A percentile compares a stretch with the other conserved stretches of the same genome.
These are phyloP conservation scores for Poecilia velifera DNA, from an alignment of 2,797 vertebrate species.

Conservation along the genomic window DNA sequence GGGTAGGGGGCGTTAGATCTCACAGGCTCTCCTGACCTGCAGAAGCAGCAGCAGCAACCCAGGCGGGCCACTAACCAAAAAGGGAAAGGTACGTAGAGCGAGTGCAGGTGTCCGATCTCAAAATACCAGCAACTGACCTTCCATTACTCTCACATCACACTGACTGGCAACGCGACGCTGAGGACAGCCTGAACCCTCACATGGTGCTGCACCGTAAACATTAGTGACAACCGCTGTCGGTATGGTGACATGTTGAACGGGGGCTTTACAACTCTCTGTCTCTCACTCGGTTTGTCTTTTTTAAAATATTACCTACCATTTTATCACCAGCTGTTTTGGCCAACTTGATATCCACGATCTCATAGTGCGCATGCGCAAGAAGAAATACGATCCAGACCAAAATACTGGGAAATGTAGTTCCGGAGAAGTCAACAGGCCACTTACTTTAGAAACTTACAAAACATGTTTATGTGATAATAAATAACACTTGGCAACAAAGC, in stretches of 20 bases:
- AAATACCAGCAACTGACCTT: constrained; percentile 84
- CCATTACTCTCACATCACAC: constrained; percentile 63
- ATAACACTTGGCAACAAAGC: not conserved
- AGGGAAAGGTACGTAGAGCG: constrained; percentile 80
- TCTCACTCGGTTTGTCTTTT: constrained; percentile 27
- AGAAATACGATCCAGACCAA: constrained; percentile 63
- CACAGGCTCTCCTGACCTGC: constrained; percentile 47
- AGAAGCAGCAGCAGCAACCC: constrained; percentile 26
- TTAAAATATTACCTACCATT: constrained; percentile 85
- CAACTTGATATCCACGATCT: constrained; percentile 82
- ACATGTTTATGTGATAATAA: not conserved
- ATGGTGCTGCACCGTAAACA: constrained; percentile 11
- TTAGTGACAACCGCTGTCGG: constrained; percentile 4
- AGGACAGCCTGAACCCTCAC: constrained; percentile 39
- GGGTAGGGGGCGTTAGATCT: constrained; percentile 31
- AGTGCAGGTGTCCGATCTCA: constrained; percentile 70
- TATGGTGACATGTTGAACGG: constrained; percentile 34
- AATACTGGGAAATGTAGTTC: constrained; percentile 78
- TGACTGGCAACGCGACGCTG: constrained; percentile 61
- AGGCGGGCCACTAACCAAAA: constrained; percentile 77
- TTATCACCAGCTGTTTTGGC: constrained; percentile 85
- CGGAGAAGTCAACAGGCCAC: not conserved
- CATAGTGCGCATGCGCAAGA: constrained; percentile 70
- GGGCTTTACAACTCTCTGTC: constrained; percentile 27
- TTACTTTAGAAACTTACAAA: not conserved